These are phyloP conservation scores for Drosophila pseudoobscura DNA, from an alignment of 1,140 invertebrate species.

Conservation along the genomic window DNA sequence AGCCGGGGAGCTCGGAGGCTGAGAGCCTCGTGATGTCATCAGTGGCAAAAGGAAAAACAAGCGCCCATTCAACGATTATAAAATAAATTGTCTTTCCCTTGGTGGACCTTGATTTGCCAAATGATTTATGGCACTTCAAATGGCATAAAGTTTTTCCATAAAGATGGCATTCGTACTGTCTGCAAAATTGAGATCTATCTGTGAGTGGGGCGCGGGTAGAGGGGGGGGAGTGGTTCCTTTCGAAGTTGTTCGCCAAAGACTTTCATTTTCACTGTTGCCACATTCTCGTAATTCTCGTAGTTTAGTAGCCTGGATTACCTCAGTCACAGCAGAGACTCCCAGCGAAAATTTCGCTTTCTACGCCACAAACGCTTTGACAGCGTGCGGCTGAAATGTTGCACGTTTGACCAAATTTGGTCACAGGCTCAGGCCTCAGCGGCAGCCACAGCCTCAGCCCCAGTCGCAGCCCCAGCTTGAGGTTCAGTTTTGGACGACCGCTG, in stretches of 20 bases:
- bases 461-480: background rate
- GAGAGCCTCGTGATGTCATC: conserved; percentile 39
- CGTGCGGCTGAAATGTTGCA: conserved; percentile 78
- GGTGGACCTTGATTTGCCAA: conserved; percentile 26
- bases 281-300: conserved; percentile 58
- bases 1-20: background rate
- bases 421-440: conserved; percentile 11
- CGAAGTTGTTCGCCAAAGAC: conserved; percentile 12
- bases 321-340: conserved; percentile 10
- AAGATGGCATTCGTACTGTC: conserved; percentile 3
- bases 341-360: conserved; percentile 75
- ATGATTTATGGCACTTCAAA: conserved; percentile 20
- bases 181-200: conserved; percentile 9
- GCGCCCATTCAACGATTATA: conserved; percentile 39
- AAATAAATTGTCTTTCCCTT: conserved; percentile 32
- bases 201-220: background rate
- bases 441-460: conserved; percentile 14
- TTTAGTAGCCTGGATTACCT: conserved; percentile 61
- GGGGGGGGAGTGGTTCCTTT: no score
- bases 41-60: conserved; percentile 27
- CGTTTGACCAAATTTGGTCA: conserved; percentile 79
- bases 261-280: conserved; percentile 51
- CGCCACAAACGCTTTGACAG: conserved; percentile 69
- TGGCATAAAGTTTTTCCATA: conserved; percentile 9
- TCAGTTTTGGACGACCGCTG: conserved; percentile 14